These are phyloP conservation scores for Phyllotis vaccarum DNA, from an alignment of 2,797 vertebrate species.

Conservation along the genomic window DNA sequence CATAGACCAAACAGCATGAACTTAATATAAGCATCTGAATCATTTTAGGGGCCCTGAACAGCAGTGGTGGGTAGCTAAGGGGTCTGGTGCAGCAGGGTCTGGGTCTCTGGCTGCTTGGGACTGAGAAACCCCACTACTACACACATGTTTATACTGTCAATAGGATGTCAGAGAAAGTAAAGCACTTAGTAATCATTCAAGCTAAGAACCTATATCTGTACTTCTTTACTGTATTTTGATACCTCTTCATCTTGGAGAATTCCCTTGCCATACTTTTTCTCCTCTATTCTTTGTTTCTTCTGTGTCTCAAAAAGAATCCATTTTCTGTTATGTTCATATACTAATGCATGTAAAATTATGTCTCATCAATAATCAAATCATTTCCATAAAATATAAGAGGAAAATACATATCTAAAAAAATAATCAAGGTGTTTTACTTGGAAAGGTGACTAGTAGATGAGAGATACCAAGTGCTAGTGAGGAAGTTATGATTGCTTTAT, in stretches of 20 bases:
- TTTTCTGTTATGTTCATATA: background rate
- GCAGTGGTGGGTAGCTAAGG: too few relatives aligned
- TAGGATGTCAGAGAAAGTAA: background rate
- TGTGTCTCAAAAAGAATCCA: background rate
- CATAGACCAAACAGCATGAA: too few relatives aligned
- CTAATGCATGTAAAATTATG: background rate
- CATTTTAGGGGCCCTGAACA: too few relatives aligned
- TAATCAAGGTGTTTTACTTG: background rate
- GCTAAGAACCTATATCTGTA: background rate
- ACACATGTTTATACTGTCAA: background rate
- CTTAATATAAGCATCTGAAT: too few relatives aligned
- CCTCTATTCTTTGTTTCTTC: background rate
- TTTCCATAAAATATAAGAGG: background rate
- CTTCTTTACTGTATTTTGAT: background rate
- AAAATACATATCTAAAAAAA: background rate
- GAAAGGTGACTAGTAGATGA: background rate
- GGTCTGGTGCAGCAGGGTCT: too few relatives aligned
- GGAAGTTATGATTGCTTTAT: background rate
- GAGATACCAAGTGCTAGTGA: background rate
- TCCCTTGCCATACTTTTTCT: too few relatives aligned
- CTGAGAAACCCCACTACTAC: too few relatives aligned
- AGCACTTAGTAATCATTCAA: background rate
- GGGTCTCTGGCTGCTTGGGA: too few relatives aligned
- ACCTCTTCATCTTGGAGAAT: background rate
- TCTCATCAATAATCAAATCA: background rate